Base-by-base conservation (phyloP, 2,888 invertebrate genomes). In the Schizaphis graminum region DNA sequence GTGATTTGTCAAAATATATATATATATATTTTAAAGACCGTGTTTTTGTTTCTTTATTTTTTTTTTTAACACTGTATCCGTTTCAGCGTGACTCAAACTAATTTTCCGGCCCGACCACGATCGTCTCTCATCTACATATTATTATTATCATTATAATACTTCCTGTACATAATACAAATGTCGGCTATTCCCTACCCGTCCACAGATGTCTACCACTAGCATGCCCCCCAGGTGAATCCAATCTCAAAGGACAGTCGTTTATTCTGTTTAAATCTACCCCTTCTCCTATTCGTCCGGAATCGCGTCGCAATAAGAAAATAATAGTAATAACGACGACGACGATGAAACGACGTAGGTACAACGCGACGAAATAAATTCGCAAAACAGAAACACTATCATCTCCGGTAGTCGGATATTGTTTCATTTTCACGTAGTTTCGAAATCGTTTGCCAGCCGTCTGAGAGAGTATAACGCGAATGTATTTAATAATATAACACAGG, bases 81-180 rank as follows among this genome's bases (percentile, higher is more conserved):
- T 91, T 91, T 90, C n/a, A 21, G n/a, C 35, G 16, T 13, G 28
- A n/a, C n/a, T 16, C 67, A 90, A 67, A 90, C 90, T 67, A 90
- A 90, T 90, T 90, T 67, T 11, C n/a, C 67, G n/a, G 11, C 28
- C 49, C 44, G 28, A 87, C 44, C 44, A 44, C 44, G 26, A 5
- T 86, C 47, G 86, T 86, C 86, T 26, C 28, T 47, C 47, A 8
- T 77, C 77, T 21, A 77, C 35, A 35, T 77, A 35, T 16, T 67
- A 77, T 35, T 77, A 35, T n/a, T 77, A 35, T n/a, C 35, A 77
- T 77, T 77, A 77, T 35, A 35, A 35, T 35, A 35, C 35, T 35
- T 77, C 77, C 35, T 35, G 77, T 35, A 21, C 77, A 77, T 24
- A 35, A 41, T 77, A 77, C 35, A 77, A 77, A 77, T 77, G 35